Base-by-base conservation (phyloP, 2,113 vertebrate genomes). In the Clarias gariepinus region DNA sequence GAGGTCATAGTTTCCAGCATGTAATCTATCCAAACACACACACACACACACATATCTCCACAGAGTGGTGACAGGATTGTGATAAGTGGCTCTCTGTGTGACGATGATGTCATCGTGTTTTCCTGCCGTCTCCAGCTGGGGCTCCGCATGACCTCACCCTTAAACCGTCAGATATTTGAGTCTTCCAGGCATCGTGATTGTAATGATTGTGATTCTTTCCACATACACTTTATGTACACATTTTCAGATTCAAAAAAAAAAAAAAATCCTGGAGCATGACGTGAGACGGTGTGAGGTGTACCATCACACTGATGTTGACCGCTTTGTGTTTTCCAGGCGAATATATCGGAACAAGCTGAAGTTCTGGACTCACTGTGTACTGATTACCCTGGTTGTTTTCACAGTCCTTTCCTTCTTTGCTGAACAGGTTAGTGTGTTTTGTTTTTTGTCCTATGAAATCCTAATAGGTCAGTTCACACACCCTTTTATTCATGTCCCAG, bases 281-380 rank as follows among this genome's bases (percentile, higher is more conserved):
- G 36, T 9, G 6, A 9, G 18, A 21, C 33, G 10, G 7, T 3
- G 11, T 5, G 71, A 15, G 11, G 21, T 11, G 53, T 30, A 30
- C 60, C 25, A 6, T 41, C 19, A 19, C 9, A 6, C 19, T 11
- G 4, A 57, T 23, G 23, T 25, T 8, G 12, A 12, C 69, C 2
- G 86, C 1, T 69, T 16, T 76, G 15, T 82, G 63, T 87, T 66
- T 88, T 90, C 7, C 92, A 99, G 98, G 98, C 95, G 98, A 63
- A 92, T 95, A 0, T 99, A 99, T 87, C 95, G 98, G 79, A 97
- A 99, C 94, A 98, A 96, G 92, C 89, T 99, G 90, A 99, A 99
- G 94, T 99, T 99, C 93, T 99, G 98, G 98, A 99, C 98, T 4
- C 98, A 99, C 76, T 99, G 97, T 88, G 96, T 99, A 82, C 93